Evolutionary conservation across 2,888 invertebrate species (phyloP).

Genomic region (Pharmacophagus antenor): DNA sequence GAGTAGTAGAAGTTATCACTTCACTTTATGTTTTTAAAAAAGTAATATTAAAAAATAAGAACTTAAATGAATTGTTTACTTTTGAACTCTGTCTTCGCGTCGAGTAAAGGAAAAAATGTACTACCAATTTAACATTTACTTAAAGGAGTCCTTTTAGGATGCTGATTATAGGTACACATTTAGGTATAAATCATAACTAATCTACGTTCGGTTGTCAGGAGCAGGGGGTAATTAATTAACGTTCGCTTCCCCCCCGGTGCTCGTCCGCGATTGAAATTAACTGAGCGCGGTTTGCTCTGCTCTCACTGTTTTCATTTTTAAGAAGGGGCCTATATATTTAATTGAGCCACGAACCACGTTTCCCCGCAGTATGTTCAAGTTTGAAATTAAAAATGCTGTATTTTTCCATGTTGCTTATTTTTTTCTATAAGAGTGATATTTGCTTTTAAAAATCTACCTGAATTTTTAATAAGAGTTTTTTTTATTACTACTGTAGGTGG

Average conservation of each 20-base stretch:
- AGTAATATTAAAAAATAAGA: too few species aligned
- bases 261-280: conserved; percentile 68
- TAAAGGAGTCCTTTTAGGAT: neutral
- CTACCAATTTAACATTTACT: neutral
- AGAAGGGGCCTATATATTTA: conserved; percentile 19
- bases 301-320: conserved; percentile 59
- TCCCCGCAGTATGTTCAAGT: neutral
- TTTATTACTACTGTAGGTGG: neutral
- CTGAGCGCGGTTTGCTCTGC: conserved; percentile 62
- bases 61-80: too few species aligned
- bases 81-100: too few species aligned
- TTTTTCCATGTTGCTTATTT: neutral
- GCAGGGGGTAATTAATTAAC: conserved; percentile 74
- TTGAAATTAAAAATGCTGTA: neutral
- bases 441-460: neutral
- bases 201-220: conserved; percentile 40
- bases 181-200: conserved; percentile 36
- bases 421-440: neutral
- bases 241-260: conserved; percentile 51
- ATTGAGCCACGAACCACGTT: conserved; percentile 7
- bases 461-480: too few species aligned
- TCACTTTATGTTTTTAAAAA: too few species aligned
- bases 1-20: too few species aligned
- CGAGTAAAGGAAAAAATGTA: too few species aligned
- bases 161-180: conserved; percentile 43